phyloP scores from a whole-genome alignment of 2,888 invertebrate genomes.

The Lucinisca nassula region DNA sequence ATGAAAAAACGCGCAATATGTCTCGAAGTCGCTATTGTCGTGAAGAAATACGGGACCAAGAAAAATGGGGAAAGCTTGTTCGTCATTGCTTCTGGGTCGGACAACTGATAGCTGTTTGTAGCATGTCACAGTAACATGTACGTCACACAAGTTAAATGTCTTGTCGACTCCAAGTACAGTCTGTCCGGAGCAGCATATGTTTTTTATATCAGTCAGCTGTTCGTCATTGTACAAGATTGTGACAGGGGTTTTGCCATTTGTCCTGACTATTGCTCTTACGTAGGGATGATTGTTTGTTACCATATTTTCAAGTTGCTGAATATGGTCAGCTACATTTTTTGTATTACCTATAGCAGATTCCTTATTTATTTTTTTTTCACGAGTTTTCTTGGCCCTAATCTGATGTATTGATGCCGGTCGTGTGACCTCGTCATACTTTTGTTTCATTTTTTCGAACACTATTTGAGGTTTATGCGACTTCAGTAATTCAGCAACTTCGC shows the following conservation, averaged over 20 bases:
- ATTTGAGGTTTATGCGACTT: slow-evolving; percentile 9
- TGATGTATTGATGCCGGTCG: slow-evolving; percentile 12
- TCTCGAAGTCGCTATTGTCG: slow-evolving; percentile 43
- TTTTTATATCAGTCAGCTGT: slow-evolving; percentile 22
- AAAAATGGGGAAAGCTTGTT: too few species aligned
- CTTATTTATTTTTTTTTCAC: background rate
- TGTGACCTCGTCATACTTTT: slow-evolving; percentile 28
- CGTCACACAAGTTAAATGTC: slow-evolving; percentile 57
- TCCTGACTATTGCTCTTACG: slow-evolving; percentile 15
- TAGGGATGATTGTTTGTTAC: slow-evolving; percentile 10
- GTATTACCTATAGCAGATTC: background rate
- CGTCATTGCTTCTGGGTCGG: background rate
- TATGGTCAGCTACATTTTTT: slow-evolving; percentile 25
- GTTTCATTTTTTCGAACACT: slow-evolving; percentile 20
- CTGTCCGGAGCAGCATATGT: slow-evolving; percentile 44
- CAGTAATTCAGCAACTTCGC: slow-evolving; percentile 16
- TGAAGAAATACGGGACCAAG: slow-evolving; percentile 23
- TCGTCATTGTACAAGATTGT: slow-evolving; percentile 35
- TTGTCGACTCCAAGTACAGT: slow-evolving; percentile 53
- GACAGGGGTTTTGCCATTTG: slow-evolving; percentile 1
- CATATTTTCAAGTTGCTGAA: slow-evolving; percentile 26
- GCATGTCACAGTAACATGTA: slow-evolving; percentile 60
- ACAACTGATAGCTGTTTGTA: slow-evolving; percentile 46
- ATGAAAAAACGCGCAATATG: slow-evolving; percentile 32
- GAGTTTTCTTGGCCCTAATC: slow-evolving; percentile 18